phyloP scores from a whole-genome alignment of 1,140 invertebrate species.

The Popillia japonica region DNA sequence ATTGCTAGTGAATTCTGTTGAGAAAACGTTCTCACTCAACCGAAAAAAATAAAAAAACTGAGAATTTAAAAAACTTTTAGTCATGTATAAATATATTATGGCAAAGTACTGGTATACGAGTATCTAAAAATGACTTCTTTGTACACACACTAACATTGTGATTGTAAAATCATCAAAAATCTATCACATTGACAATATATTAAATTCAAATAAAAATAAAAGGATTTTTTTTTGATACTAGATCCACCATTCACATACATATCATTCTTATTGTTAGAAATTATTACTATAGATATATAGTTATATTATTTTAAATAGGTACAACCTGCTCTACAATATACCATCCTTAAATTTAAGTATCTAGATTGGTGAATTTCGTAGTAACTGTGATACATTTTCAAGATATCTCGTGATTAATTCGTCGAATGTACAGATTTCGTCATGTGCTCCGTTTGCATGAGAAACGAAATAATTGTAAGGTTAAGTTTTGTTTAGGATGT shows the following conservation, averaged over 20 bases:
- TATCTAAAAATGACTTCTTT: constrained; percentile 59
- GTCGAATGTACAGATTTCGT: too few species aligned
- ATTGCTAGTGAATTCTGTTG: constrained; percentile 56
- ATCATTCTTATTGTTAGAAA: constrained; percentile 42
- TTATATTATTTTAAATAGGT: constrained; percentile 2
- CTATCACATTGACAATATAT: constrained; percentile 62
- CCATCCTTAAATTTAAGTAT: constrained; percentile 1
- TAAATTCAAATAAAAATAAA: constrained; percentile 47
- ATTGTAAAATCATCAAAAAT: constrained; percentile 63
- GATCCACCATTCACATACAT: constrained; percentile 39
- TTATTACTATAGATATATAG: constrained; percentile 37
- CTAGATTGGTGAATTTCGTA: not conserved
- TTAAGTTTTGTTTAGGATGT: too few species aligned
- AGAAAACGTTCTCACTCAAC: constrained; percentile 45
- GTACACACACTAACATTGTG: constrained; percentile 60
- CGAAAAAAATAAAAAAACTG: constrained; percentile 1
- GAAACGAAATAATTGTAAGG: too few species aligned
- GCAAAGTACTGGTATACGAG: constrained; percentile 61
- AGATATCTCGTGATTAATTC: too few species aligned
- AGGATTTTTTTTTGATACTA: constrained; percentile 38
- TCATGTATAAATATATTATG: constrained; percentile 55
- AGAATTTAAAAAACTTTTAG: constrained; percentile 42
- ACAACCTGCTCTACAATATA: constrained; percentile 19
- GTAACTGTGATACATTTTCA: not conserved
- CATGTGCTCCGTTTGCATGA: too few species aligned